These are phyloP conservation scores for Drosophila ustulata DNA, from an alignment of 2,888 invertebrate species.

Conservation along the genomic window DNA sequence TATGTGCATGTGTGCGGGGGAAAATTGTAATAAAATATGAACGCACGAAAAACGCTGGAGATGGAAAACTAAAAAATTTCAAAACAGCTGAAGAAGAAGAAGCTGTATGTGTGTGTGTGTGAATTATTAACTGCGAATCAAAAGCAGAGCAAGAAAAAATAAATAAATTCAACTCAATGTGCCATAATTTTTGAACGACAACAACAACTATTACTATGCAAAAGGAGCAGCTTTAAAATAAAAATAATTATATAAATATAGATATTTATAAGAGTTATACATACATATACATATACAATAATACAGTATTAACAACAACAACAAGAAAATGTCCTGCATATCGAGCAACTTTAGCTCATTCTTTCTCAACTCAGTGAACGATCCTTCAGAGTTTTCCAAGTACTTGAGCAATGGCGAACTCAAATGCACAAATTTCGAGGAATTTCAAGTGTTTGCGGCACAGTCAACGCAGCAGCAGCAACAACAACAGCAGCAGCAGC, in stretches of 20 bases:
- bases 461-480: constrained; percentile 55
- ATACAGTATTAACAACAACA: constrained; percentile 68
- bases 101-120: too few relatives aligned
- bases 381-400: constrained; percentile 85
- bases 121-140: too few relatives aligned
- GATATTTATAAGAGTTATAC: constrained; percentile 29
- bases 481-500: constrained; percentile 39
- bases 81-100: constrained; percentile 35
- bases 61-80: constrained; percentile 68
- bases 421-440: constrained; percentile 84
- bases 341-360: constrained; percentile 85
- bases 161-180: constrained; percentile 55
- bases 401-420: constrained; percentile 85
- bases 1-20: constrained; percentile 52
- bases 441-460: constrained; percentile 83
- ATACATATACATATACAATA: constrained; percentile 43
- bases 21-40: constrained; percentile 81
- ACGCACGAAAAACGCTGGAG: constrained; percentile 65
- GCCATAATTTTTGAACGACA: constrained; percentile 58
- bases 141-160: constrained; percentile 33
- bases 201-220: constrained; percentile 45
- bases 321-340: constrained; percentile 84
- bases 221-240: constrained; percentile 68
- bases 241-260: constrained; percentile 20
- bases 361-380: constrained; percentile 84